Base-by-base conservation (phyloP, 2,113 vertebrate genomes). In the Vimba vimba region DNA sequence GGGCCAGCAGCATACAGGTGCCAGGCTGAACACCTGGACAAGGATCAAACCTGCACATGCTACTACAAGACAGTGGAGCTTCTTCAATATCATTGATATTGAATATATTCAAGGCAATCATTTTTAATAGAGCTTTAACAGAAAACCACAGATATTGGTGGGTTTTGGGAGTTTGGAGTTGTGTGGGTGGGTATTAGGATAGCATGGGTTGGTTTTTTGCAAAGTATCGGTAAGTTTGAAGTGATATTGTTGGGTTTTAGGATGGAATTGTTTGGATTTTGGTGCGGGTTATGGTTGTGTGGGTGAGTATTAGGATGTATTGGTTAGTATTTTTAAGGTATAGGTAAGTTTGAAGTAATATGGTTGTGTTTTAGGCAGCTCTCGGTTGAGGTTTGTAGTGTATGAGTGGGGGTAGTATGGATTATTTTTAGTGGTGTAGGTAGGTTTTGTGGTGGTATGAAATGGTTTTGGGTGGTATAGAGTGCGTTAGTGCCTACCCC, bases 1-100 rank as follows among this genome's bases (percentile, higher is more conserved):
- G 83, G 27, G 74, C 36, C 45, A 30, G 33, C 36, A 30, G 23
- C 39, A 25, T 21, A 19, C 86, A 88, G 86, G 83, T 86, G 89
- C 82, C 69, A 64, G 73, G 17, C 79, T 73, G 13, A 36, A 30
- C 87, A 88, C 90, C 87, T 87, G 85, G 57, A 60, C 47, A 15
- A 45, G 36, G 47, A 17, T 23, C 39, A 27, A 39, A 80, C 78
- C 36, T 80, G 59, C 12, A 27, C 13, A 25, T 43, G 39, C 13
- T 78, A 36, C 55, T 62, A 19, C 12, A 62, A 43, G 11, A 27
- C 36, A 27, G n/a, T 10, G n/a, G 57, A 57, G 59, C 8, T 62
- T 27, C 17, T 43, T 79, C 33, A n/a, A 79, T 62, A 62, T 62
- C 55, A n/a, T n/a, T n/a, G n/a, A n/a, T n/a, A n/a, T n/a, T n/a